Evolutionary conservation across 1,140 invertebrate genomes (phyloP).

Genomic region (Drosophila hydei): DNA sequence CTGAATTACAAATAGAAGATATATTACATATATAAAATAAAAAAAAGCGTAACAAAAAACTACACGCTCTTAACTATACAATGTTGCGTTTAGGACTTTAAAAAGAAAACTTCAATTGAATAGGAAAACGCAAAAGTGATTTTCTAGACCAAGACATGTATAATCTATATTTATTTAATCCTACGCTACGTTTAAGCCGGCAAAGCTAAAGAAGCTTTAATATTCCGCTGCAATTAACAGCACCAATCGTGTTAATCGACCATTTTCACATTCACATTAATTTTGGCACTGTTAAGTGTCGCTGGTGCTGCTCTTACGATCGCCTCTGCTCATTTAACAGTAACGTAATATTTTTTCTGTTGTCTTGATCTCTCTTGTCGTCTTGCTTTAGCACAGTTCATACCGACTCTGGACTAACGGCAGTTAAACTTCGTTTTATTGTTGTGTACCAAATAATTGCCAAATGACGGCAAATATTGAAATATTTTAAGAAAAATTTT

Average conservation of each 20-base stretch:
- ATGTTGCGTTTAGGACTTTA: background rate
- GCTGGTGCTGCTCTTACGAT: background rate
- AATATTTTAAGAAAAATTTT: conserved; percentile 19
- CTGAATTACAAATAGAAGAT: conserved; percentile 15
- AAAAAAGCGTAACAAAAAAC: background rate
- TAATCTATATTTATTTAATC: too few species aligned
- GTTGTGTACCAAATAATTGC: conserved; percentile 18
- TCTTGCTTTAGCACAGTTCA: background rate
- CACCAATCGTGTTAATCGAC: background rate
- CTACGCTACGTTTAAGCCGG: too few species aligned
- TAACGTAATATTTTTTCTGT: background rate
- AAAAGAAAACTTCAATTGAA: conserved; percentile 17
- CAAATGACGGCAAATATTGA: conserved; percentile 62
- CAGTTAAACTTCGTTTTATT: too few species aligned
- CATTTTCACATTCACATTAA: background rate
- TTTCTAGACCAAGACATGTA: too few species aligned
- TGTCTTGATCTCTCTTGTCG: background rate
- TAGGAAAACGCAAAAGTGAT: background rate
- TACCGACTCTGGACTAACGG: too few species aligned
- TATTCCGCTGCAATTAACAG: background rate
- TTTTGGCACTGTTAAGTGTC: background rate
- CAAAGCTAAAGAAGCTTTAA: background rate
- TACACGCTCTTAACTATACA: background rate
- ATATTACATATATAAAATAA: conserved; percentile 1
- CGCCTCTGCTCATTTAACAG: background rate